These are phyloP conservation scores for Columba guinea DNA, from an alignment of 2,797 vertebrate species.

Conservation along the genomic window DNA sequence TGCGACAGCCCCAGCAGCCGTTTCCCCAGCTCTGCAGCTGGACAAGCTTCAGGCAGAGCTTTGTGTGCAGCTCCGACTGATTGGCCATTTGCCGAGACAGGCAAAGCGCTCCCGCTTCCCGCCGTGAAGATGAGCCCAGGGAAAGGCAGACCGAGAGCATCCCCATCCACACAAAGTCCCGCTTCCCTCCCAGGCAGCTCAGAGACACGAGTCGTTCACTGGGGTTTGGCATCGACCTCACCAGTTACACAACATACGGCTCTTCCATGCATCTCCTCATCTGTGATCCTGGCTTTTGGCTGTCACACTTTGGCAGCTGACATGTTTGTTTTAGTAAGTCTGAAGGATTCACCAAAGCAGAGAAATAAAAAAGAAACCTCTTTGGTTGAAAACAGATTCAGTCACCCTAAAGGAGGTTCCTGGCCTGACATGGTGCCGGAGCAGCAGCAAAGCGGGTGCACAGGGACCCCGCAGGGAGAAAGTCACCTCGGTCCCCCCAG, in stretches of 20 bases:
- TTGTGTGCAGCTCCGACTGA: neutral
- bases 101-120: neutral
- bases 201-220: rapidly evolving
- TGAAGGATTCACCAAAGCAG: neutral
- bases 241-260: neutral
- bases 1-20: neutral
- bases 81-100: neutral
- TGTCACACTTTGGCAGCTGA: neutral
- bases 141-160: neutral
- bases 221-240: neutral
- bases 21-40: too few relatives aligned
- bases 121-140: rapidly evolving
- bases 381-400: neutral
- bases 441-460: neutral
- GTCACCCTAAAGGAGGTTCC: neutral
- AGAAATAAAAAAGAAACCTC: neutral
- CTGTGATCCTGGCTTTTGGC: neutral
- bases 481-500: neutral
- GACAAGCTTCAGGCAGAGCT: neutral
- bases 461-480: neutral
- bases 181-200: neutral
- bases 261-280: neutral
- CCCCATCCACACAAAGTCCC: neutral
- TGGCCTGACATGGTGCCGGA: neutral
- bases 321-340: neutral